Evolutionary conservation across 2,113 vertebrate species (phyloP).

Genomic region (Electrona antarctica): DNA sequence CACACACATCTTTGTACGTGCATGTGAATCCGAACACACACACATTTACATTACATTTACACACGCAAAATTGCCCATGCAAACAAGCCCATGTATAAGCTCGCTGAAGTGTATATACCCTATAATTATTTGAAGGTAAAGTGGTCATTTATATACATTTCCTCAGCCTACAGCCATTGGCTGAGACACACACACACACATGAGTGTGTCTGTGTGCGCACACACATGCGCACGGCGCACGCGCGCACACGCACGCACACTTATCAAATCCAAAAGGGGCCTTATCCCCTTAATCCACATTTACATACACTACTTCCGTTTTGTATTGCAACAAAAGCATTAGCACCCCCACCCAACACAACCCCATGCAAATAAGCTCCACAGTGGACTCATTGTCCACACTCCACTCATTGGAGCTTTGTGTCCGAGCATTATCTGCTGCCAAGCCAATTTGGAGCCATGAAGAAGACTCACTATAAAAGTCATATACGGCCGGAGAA

Average conservation of each 20-base stretch:
- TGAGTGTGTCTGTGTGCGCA: background rate
- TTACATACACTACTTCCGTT: slow-evolving; percentile 77
- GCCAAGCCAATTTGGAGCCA: background rate
- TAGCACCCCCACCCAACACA: slow-evolving; percentile 31
- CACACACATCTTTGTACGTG: slow-evolving; percentile 15
- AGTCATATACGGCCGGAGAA: slow-evolving; percentile 6
- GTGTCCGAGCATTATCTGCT: background rate
- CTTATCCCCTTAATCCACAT: slow-evolving; percentile 78
- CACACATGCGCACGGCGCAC: slow-evolving; percentile 30
- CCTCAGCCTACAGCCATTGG: slow-evolving; percentile 47
- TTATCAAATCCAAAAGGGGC: slow-evolving; percentile 68
- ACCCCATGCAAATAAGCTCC: slow-evolving; percentile 58
- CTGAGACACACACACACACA: slow-evolving; percentile 12
- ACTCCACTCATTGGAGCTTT: slow-evolving; percentile 4
- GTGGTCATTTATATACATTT: slow-evolving; percentile 74
- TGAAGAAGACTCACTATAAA: background rate
- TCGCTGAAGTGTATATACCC: slow-evolving; percentile 22
- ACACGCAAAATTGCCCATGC: slow-evolving; percentile 5
- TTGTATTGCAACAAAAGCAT: slow-evolving; percentile 71
- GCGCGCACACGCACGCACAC: slow-evolving; percentile 8
- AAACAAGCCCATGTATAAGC: slow-evolving; percentile 34
- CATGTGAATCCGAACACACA: background rate
- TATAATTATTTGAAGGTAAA: slow-evolving; percentile 70
- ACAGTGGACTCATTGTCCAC: slow-evolving; percentile 49
- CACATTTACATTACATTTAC: slow-evolving; percentile 24